A percentile compares a stretch with the other conserved stretches of the same genome.
Conservation (phyloP, 2,797 vertebrate species). For the Falco biarmicus region DNA sequence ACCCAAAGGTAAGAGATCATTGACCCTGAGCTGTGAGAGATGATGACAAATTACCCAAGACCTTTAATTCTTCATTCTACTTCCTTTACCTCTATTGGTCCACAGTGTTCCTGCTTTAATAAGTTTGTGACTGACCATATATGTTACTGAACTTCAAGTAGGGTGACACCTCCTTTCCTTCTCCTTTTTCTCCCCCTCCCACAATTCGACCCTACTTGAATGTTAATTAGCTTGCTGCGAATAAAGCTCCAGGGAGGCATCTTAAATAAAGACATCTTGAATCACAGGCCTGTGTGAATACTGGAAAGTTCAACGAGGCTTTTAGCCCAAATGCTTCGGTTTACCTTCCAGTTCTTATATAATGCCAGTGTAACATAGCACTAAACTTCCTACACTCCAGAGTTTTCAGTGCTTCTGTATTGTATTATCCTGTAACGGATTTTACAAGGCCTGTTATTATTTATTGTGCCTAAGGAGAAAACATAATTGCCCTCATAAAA, state of each 20-base stretch:
- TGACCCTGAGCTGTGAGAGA: constrained; percentile 58
- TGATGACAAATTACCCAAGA: constrained; percentile 62
- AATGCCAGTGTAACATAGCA: neutral
- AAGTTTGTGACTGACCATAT: constrained; percentile 33
- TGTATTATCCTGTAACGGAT: neutral
- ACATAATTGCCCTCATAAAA: constrained; percentile 58
- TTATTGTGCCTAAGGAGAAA: constrained; percentile 68
- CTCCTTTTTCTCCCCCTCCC: constrained; percentile 2
- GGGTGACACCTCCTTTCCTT: constrained; percentile 44
- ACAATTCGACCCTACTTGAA: constrained; percentile 54
- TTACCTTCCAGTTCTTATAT: constrained; percentile 45
- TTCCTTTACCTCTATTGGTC: constrained; percentile 4
- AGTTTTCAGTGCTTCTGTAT: constrained; percentile 39
- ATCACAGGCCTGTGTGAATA: constrained; percentile 48
- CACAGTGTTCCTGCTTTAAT: neutral
- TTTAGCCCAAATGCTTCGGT: constrained; percentile 55
- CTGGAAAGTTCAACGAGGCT: constrained; percentile 41
- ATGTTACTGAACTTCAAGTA: constrained; percentile 52
- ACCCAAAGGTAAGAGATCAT: constrained; percentile 92
- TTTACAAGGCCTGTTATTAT: constrained; percentile 60
- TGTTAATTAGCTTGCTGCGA: constrained; percentile 72
- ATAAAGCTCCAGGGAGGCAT: constrained; percentile 55
- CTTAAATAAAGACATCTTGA: constrained; percentile 72
- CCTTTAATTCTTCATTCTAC: constrained; percentile 60
- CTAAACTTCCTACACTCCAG: neutral